Base-by-base conservation (phyloP, 2,797 vertebrate species). In the Anguilla obscura region DNA sequence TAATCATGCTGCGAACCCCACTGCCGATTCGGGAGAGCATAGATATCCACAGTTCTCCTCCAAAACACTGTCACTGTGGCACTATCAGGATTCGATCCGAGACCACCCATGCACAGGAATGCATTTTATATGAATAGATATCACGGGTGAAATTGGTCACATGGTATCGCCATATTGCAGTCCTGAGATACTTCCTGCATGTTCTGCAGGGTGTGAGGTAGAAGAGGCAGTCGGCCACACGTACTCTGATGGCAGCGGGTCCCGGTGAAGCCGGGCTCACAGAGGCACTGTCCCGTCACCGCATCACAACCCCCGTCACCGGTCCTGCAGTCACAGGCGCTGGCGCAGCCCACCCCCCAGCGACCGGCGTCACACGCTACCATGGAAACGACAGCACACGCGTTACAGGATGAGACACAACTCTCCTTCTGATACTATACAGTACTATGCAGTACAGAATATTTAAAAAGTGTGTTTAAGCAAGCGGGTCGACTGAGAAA, bases 181-280 rank as follows among this genome's bases (percentile, higher is more conserved):
- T 18, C 36, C 10, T 76, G 36, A 76, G 30, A 76, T 76, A 36
- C n/a, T 7, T 30, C 9, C 18, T 27, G 40, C 33, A 40, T 7
- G 27, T 5, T 40, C 71, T 40, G 71, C 33, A 40, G 71, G 33
- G 33, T 14, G 1, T 76, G 71, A 18, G 30, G 33, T 40, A 40
- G 9, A 18, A 14, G 33, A 40, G 2, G 3, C 56, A 27, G 48
- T n/a, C 5, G 24, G 0, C 0, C 0, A 0, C 85, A 95, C 98
- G 89, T 95, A 99, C 98, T 95, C 82, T 96, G 93, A 4, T 98
- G 95, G 8, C 98, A 99, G 87, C 0, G 94, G 0, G 33, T 0
- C 69, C 98, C 98, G 0, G 91, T 92, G 90, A 96, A 98, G 6
- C 98, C 98, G 0, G 98, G 95, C 74, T 98, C 96, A 0, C 98